Base-by-base conservation (phyloP, 2,113 vertebrate species). In the Phainopepla nitens region DNA sequence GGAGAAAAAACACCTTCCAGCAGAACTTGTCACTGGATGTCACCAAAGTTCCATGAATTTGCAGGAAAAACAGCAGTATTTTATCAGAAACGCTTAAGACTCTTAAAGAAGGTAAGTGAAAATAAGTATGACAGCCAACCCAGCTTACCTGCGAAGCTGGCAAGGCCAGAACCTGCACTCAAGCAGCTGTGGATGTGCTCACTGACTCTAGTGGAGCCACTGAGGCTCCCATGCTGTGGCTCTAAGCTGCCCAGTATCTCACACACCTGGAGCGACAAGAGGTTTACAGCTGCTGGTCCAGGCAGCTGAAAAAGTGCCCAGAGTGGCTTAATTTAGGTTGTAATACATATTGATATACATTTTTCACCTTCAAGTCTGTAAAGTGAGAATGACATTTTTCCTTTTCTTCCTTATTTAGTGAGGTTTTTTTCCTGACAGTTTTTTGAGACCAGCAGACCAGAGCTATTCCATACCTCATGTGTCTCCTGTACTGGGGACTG, bases 31-130 rank as follows among this genome's bases (percentile, higher is more conserved):
- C 88, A 89, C 92, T 96, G 94, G 93, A 87, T 93, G 90, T 94
- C 96, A 95, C 89, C 94, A 75, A 92, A 94, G 81, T 94, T 96
- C 94, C 87, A 89, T 56, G 82, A 91, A 95, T 93, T 96, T 82
- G 33, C 64, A 87, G 70, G 62, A 69, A 78, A 96, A 93, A 51
- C 18, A 91, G 54, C 45, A 77, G 20, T 65, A 57, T 81, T 94
- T 96, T 96, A 86, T 84, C 66, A 82, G 85, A 80, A 95, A 97
- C 91, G 88, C 50, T 78, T 14, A 42, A 39, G 39, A 82, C 11
- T 29, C 68, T 71, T 86, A 73, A 62, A 86, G 70, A 69, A 69
- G 33, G n/a, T 25, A 75, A 62, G 31, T 10, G 41, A 56, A 73
- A 90, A 60, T 13, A 20, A 64, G 14, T 29, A 22, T 27, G 69